Evolutionary conservation across 35 echinoderm and acorn worm genomes (phyloP), one percentile per base, ranked within the genome.

Genomic region (Hemicentrotus pulcherrimus): DNA sequence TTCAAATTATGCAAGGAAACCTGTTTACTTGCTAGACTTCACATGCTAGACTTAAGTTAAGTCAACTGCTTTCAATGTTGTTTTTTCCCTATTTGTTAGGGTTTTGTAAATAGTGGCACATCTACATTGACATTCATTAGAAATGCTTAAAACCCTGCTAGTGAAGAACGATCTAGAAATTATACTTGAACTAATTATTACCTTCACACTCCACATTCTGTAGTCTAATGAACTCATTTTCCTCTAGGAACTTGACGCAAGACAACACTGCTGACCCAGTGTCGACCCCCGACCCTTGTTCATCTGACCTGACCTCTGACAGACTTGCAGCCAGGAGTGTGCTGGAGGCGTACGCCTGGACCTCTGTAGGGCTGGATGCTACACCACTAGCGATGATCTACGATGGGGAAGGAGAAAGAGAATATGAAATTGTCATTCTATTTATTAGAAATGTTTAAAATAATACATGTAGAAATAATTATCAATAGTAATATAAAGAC

Each of bases 311-410:
- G 46, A 47, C 92, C 32, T 94, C 32, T 86, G 87, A 55, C 13
- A 99, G 32, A 61, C 98, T 97, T n/a, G 97, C 96, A 48, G 98
- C 98, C 7, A 99, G 97, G 7, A 99, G 93, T 18, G 98, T 99
- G 95, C 97, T 96, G 48, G 96, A 91, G 14, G 98, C 95, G 71
- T 98, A 98, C 22, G 41, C 30, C 55, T 96, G 31, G 16, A 99
- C 98, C 55, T 99, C 98, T 15, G 86, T 48, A 87, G 97, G 98
- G 19, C 95, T 96, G 12, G 95, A 98, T 16, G 98, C 98, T 48
- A 97, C 98, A 94, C 98, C 97, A 96, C 98, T 99, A 19, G 96
- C 98, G 88, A 99, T 98, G 41, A 99, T 95, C 98, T 99, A 31
- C 14, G 6, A 58, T 90, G 33, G 32, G 18, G 15, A 90, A 10